Percentiles rank a stretch among this genome's conserved stretches.
Conservation (phyloP, 2,888 invertebrate genomes). For the Tupiocoris notatus region DNA sequence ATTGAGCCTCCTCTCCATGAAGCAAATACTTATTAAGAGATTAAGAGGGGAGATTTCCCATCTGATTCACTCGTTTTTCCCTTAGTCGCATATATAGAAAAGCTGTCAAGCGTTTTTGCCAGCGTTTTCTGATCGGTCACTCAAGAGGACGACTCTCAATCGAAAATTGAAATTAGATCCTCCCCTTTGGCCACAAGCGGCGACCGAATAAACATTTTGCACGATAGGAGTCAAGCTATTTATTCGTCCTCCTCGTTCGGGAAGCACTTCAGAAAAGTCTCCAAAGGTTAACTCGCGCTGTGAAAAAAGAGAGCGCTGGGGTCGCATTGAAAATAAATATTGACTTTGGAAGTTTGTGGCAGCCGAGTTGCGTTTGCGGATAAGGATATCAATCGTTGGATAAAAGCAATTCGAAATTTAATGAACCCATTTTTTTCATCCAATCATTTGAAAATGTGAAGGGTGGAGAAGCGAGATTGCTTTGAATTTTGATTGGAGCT, state of each 20-base stretch:
- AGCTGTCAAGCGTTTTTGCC: neutral
- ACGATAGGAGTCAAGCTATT: neutral
- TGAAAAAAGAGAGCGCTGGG: neutral
- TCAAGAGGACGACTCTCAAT: neutral
- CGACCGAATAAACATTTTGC: neutral
- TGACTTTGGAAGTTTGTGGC: neutral
- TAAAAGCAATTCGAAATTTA: neutral
- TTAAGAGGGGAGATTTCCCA: neutral
- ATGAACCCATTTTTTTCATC: neutral
- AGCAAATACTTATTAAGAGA: constrained; percentile 36
- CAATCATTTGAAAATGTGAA: too few species aligned
- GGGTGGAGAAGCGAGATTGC: too few species aligned
- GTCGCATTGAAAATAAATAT: neutral
- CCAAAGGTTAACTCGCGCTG: neutral
- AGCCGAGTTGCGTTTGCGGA: neutral
- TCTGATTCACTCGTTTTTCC: constrained; percentile 9
- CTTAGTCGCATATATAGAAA: neutral
- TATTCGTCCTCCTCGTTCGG: neutral
- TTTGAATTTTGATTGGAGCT: too few species aligned
- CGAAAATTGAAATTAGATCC: neutral
- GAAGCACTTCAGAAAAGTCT: neutral
- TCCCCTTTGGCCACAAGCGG: neutral
- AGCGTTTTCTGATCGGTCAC: neutral
- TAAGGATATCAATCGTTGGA: neutral
- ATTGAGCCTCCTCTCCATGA: constrained; percentile 13